phyloP scores from a whole-genome alignment of 2,113 vertebrate species.

The Fukomys damarensis region DNA sequence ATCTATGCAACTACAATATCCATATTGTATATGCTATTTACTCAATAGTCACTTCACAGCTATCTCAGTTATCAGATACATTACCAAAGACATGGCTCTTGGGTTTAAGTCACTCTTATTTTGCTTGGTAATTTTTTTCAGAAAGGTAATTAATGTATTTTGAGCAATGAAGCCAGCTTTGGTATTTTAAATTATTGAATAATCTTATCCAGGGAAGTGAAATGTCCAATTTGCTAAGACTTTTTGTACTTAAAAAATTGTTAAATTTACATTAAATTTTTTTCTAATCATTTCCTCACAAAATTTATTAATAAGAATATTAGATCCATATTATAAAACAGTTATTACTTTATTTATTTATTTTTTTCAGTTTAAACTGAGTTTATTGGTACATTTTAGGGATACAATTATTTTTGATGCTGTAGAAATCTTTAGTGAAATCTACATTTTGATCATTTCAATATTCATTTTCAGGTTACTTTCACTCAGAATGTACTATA shows the following conservation, averaged over 20 bases:
- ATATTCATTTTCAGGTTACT: background rate
- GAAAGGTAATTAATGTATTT: no score
- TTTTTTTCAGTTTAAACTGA: no score
- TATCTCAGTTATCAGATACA: no score
- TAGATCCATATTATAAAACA: background rate
- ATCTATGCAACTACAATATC: no score
- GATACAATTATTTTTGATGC: no score
- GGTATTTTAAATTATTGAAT: background rate
- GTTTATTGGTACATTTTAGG: no score
- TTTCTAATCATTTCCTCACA: background rate
- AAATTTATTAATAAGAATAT: background rate
- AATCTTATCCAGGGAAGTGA: background rate
- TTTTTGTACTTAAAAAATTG: background rate
- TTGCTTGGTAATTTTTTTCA: background rate
- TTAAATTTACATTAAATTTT: background rate
- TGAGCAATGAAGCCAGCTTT: background rate
- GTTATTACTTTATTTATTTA: no score
- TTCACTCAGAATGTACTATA: background rate
- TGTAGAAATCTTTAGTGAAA: background rate
- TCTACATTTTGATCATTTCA: background rate
- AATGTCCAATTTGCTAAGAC: background rate
- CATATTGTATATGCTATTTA: no score
- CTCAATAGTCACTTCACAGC: no score
- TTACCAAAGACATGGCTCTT: no score
- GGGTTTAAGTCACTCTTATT: no score